phyloP scores from a whole-genome alignment of 2,113 vertebrate genomes.

The Anoplopoma fimbria region DNA sequence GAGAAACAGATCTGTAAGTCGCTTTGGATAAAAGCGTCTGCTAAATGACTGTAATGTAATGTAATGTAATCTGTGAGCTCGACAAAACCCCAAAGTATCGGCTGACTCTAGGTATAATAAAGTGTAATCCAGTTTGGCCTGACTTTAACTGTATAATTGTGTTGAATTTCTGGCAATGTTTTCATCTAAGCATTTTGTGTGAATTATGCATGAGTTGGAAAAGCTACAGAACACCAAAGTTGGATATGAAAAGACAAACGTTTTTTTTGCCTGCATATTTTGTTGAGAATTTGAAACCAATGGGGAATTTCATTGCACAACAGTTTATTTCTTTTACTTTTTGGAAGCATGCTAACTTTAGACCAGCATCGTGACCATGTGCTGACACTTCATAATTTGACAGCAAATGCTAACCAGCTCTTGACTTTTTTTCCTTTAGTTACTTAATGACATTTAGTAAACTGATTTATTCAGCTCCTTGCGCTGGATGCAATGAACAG shows the following conservation, averaged over 20 bases:
- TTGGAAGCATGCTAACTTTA: neutral
- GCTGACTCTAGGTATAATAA: neutral
- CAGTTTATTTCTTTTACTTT: neutral
- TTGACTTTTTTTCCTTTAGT: constrained; percentile 16
- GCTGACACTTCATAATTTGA: neutral
- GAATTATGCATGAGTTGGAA: constrained; percentile 36
- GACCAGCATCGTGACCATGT: neutral
- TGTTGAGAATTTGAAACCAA: neutral
- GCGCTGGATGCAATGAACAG: neutral
- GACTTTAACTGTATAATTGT: constrained; percentile 11
- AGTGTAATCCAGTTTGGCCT: neutral
- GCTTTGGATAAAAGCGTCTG: no score
- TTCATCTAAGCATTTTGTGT: neutral
- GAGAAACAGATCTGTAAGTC: neutral
- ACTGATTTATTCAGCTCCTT: constrained; percentile 22
- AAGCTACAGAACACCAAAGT: constrained; percentile 7
- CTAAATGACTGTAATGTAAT: no score
- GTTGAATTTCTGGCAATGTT: neutral
- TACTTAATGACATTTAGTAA: neutral
- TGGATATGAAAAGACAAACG: neutral
- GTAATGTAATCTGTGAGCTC: neutral
- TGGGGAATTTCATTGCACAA: no score
- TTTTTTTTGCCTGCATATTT: neutral
- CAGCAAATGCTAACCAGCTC: constrained; percentile 20
- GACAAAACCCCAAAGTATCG: neutral